Percentiles rank a stretch among this genome's conserved stretches.
Conservation (phyloP, 2,888 invertebrate genomes). For the Cephus sareptanus region DNA sequence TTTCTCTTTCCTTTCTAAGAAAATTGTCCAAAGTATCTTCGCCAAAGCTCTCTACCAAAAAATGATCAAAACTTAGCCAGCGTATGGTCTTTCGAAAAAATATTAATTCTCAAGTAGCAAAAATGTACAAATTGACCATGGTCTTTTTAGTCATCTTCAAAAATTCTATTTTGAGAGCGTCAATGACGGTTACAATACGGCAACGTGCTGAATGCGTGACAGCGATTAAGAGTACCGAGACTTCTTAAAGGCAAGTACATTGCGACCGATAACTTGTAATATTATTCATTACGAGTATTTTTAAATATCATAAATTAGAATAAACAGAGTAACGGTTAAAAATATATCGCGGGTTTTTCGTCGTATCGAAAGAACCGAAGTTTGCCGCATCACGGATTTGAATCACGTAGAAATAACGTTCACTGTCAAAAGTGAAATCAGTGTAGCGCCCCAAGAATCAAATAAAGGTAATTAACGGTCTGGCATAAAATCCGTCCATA, state of each 20-base stretch:
- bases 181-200: background rate
- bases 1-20: no score
- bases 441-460: background rate
- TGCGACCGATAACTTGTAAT: background rate
- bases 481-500: background rate
- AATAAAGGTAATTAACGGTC: background rate
- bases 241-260: background rate
- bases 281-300: background rate
- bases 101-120: no score
- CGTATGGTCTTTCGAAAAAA: no score
- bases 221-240: background rate
- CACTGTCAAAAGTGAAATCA: background rate
- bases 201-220: no score
- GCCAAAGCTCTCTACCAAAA: no score
- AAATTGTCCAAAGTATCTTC: no score
- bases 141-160: no score
- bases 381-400: background rate
- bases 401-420: background rate
- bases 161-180: background rate
- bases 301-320: background rate
- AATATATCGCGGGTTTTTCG: background rate
- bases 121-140: no score
- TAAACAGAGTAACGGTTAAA: background rate
- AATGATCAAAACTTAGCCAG: no score
- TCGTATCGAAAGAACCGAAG: background rate